Percentiles rank a stretch among this genome's conserved stretches.
phyloP scores from a whole-genome alignment of 23 tunicate species.

The Ciona savignyi region DNA sequence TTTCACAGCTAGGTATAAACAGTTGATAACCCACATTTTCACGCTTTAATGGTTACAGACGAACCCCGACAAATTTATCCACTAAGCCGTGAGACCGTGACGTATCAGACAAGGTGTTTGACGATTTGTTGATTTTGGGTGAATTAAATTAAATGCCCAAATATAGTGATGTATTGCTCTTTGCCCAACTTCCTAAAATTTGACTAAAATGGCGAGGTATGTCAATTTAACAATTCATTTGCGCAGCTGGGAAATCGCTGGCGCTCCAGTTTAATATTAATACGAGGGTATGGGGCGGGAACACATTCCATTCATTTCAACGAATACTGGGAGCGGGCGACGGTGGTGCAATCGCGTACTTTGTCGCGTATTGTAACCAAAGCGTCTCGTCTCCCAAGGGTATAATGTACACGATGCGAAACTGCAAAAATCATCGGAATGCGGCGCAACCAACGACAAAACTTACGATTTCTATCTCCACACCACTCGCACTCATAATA shows the following conservation, averaged over 20 bases:
- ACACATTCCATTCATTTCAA: background rate
- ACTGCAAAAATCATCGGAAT: no score
- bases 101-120: background rate
- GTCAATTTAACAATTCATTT: background rate
- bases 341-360: no score
- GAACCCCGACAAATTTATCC: background rate
- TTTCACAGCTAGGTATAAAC: background rate
- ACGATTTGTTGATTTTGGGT: background rate
- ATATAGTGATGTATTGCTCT: no score
- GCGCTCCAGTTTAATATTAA: background rate
- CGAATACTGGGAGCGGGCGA: no score
- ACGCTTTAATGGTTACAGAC: background rate
- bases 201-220: background rate
- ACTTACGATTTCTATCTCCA: no score
- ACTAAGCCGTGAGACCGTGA: background rate
- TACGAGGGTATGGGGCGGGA: background rate
- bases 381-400: no score
- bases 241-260: background rate
- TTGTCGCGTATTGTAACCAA: no score
- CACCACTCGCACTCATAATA: no score
- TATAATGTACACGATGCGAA: no score
- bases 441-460: no score
- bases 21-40: background rate
- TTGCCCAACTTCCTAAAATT: no score
- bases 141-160: no score